Conservation (phyloP, 37 sponge, comb jelly and placozoan genomes). For the Chondrosia reniformis region DNA sequence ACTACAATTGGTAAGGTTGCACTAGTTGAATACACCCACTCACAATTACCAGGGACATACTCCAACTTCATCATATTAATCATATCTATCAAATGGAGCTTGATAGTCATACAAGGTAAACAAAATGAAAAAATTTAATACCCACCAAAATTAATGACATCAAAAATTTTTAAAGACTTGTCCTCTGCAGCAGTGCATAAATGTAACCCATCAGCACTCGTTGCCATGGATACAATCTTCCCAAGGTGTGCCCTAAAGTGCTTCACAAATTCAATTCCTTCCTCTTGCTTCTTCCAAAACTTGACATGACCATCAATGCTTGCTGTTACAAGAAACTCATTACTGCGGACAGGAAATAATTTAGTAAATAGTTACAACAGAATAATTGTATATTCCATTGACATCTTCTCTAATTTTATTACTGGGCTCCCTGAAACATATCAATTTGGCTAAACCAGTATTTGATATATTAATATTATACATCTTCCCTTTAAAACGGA, state of each 20-base stretch:
- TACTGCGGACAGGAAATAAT: no score
- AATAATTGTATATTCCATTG: no score
- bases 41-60: conserved; percentile 75
- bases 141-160: conserved; percentile 94
- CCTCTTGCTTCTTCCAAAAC: conserved; percentile 96
- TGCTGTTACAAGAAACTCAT: conserved; percentile 87
- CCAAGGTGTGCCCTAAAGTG: conserved; percentile 93
- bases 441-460: no score
- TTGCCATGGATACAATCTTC: conserved; percentile 67
- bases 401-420: no score
- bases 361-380: no score
- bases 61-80: conserved; percentile 89
- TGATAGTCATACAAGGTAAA: no score
- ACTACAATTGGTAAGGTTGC: conserved; percentile 65
- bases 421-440: no score
- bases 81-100: conserved; percentile 66
- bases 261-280: conserved; percentile 95
- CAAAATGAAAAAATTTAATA: neutral
- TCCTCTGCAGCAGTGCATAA: conserved; percentile 75
- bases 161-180: conserved; percentile 92
- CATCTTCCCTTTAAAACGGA: no score
- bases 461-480: no score
- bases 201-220: conserved; percentile 76
- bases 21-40: conserved; percentile 72
- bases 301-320: conserved; percentile 96